Base-by-base conservation (phyloP, 2,888 invertebrate species). In the Marasmarcha lunaedactyla region DNA sequence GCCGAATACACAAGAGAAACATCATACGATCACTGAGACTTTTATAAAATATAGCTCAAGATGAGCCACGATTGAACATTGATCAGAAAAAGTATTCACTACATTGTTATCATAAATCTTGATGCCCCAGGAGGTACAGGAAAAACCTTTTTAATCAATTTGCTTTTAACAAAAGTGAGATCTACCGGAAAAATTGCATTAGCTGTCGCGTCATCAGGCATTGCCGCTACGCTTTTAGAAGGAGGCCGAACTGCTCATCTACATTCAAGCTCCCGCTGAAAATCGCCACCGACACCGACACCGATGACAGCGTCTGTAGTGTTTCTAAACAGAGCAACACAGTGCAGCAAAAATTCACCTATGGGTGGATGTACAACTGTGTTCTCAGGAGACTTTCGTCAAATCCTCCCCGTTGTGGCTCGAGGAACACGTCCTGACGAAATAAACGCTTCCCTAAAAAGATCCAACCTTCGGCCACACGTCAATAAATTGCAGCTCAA, bases 251-350 rank as follows among this genome's bases (percentile, higher is more conserved):
- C n/a, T n/a, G n/a, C n/a, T n/a, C 30, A 33, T 30, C 43, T 11
- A 38, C 38, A 38, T 38, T 41, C 33, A 41, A 40, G 25, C 36
- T 40, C 38, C 43, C 38, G 38, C 39, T 51, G 40, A 51, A 48
- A 48, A 47, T 45, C 42, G 42, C 43, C 42, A 53, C 42, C 35
- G 49, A 50, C n/a, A n/a, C n/a, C n/a, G n/a, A n/a, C 42, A 46
- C 5, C 9, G 9, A 42, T 46, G 47, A 40, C 45, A 49, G 48
- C 44, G 42, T 52, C 44, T 51, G 48, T 47, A 47, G 44, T 47
- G 40, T 52, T 48, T 54, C 50, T 41, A 53, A 54, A 50, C 54
- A 52, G 42, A 52, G 50, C 43, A 49, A 44, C 43, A 50, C 47
- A 44, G 52, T 49, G 49, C 44, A 43, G 33, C 27, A 45, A 42